These are phyloP conservation scores for Caenorhabditis inopinata DNA, from an alignment of 1,140 invertebrate genomes.

Conservation along the genomic window DNA sequence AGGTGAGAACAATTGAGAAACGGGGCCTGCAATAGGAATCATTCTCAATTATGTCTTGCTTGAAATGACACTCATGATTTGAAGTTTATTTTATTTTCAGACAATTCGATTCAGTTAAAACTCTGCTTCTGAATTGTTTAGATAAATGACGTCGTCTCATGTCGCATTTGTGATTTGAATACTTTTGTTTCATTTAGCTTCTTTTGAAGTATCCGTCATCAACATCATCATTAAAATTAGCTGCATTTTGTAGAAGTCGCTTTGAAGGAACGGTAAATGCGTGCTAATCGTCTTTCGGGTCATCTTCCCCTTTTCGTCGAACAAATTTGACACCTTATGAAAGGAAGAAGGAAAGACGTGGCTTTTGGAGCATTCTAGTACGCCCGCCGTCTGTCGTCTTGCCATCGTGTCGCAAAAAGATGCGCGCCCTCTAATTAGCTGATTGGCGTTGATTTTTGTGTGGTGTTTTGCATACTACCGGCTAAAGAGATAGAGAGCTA, in stretches of 20 bases:
- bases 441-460: constrained; percentile 38
- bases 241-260: not conserved
- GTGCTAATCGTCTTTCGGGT: constrained; percentile 2
- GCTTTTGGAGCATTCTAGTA: constrained; percentile 25
- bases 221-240: constrained; percentile 10
- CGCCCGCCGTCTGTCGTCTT: constrained; percentile 19
- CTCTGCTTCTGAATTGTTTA: too few relatives aligned
- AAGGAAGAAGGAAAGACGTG: not conserved
- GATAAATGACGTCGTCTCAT: too few relatives aligned
- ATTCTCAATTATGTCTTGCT: too few relatives aligned
- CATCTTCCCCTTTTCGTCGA: not conserved
- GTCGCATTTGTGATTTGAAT: not conserved
- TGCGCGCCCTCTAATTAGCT: constrained; percentile 26
- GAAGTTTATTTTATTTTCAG: too few relatives aligned
- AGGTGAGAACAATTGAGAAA: too few relatives aligned
- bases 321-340: constrained; percentile 17
- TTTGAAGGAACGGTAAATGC: constrained; percentile 14
- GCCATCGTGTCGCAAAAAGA: not conserved
- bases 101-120: too few relatives aligned
- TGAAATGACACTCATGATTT: too few relatives aligned
- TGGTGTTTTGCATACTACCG: not conserved
- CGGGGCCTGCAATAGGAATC: too few relatives aligned
- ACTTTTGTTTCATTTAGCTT: not conserved
- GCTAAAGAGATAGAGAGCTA: not conserved
- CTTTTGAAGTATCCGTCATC: constrained; percentile 9